Evolutionary conservation across 2,113 vertebrate genomes (phyloP).

Genomic region (Serinus canaria): DNA sequence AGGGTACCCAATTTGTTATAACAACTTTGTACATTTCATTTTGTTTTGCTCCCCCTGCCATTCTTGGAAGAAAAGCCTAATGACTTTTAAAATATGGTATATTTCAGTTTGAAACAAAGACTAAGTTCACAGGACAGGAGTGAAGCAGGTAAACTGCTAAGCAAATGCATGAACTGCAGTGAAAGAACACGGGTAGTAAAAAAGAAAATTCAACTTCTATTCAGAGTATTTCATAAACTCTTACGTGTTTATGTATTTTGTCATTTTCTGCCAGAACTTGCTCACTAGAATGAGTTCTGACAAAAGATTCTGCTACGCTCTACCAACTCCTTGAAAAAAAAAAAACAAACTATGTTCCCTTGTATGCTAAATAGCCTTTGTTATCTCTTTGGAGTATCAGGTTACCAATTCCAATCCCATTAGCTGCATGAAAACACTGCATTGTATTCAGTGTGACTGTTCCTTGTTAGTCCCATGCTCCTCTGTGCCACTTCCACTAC

Average conservation of each 20-base stretch:
- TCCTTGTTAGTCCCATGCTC: background rate
- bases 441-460: background rate
- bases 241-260: background rate
- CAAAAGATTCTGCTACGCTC: background rate
- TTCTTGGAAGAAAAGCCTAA: background rate
- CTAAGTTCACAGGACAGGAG: background rate
- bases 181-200: background rate
- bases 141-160: background rate
- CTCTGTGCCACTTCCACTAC: background rate
- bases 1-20: background rate
- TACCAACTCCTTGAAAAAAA: background rate
- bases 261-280: background rate
- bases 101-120: background rate
- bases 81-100: background rate
- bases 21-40: background rate
- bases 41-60: background rate
- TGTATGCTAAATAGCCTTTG: background rate
- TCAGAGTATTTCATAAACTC: background rate
- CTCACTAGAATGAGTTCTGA: background rate
- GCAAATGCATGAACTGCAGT: background rate
- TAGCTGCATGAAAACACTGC: background rate
- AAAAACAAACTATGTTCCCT: background rate
- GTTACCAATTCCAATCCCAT: constrained; percentile 7
- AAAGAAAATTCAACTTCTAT: background rate
- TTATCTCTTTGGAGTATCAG: constrained; percentile 5